Percentiles rank a stretch among this genome's conserved stretches.
phyloP scores from a whole-genome alignment of 2,888 invertebrate genomes.

The Lampropteryx suffumata region DNA sequence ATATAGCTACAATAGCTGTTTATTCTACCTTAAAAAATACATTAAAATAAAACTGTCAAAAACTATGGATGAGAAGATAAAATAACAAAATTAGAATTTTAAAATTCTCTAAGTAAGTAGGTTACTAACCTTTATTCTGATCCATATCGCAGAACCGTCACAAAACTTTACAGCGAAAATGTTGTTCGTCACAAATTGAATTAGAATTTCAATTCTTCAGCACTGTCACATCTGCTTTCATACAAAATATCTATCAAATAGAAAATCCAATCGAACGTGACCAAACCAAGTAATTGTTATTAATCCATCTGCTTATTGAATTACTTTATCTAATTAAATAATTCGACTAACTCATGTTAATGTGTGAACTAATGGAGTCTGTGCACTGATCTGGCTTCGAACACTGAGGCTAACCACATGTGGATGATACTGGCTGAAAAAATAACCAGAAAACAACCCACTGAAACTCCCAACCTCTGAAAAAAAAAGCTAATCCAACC shows the following conservation, averaged over 20 bases:
- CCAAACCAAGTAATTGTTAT: conserved; percentile 68
- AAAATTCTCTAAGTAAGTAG: too few relatives aligned
- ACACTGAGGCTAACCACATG: conserved; percentile 58
- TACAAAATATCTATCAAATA: conserved; percentile 44
- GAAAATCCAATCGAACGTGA: conserved; percentile 51
- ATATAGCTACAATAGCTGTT: too few relatives aligned
- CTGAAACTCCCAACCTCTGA: conserved; percentile 49
- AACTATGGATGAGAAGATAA: too few relatives aligned
- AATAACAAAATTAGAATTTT: too few relatives aligned
- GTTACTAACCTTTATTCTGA: conserved; percentile 65
- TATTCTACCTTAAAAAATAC: too few relatives aligned
- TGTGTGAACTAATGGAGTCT: conserved; percentile 81
- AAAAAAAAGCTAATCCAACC: conserved; percentile 36
- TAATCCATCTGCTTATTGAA: conserved; percentile 79
- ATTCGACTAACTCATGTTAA: conserved; percentile 79
- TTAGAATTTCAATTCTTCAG: conserved; percentile 32
- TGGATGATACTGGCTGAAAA: conserved; percentile 57
- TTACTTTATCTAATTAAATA: conserved; percentile 81
- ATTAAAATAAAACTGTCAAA: too few relatives aligned
- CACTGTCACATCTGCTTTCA: conserved; percentile 63
- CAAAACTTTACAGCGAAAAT: conserved; percentile 31
- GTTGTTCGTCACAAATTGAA: conserved; percentile 28
- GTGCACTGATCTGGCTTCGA: conserved; percentile 74
- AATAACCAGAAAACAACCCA: conserved; percentile 46
- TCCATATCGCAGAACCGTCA: conserved; percentile 54